Base-by-base conservation (phyloP, 2,113 vertebrate species). In the Caranx melampygus region DNA sequence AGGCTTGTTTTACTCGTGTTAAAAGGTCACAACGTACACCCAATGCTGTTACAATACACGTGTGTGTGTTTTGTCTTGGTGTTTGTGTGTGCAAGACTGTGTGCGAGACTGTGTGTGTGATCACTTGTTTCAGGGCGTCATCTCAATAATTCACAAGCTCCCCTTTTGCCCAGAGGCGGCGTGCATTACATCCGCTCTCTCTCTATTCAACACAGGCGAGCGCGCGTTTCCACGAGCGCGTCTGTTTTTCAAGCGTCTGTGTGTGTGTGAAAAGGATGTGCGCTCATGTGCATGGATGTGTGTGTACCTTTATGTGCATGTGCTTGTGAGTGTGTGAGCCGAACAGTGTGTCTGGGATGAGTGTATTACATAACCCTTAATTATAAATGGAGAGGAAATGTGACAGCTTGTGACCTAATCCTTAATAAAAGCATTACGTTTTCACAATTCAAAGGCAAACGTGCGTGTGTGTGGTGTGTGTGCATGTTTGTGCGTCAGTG, bases 391-490 rank as follows among this genome's bases (percentile, higher is more conserved):
- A 64, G 79, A 91, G 79, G 80, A 90, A 91, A 93, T 90, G 86
- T 89, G 91, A 90, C 92, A 91, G 91, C 81, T 91, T 87, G 87
- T 90, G 90, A 91, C 90, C 88, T 91, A 88, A 93, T 91, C 91
- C 86, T 79, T 79, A 88, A 90, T 84, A 82, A 61, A 86, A 81
- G 82, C 55, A 77, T 87, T 86, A 85, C 84, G 86, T 84, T 91
- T 91, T 83, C 72, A 89, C 84, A 86, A 83, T 84, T 90, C 75
- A 64, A 76, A 86, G 75, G 68, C 60, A 75, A 72, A 62, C 45
- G 65, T 74, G 81, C 20, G 11, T 26, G 63, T 57, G 59, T 9
- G 52, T 4, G 47, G 65, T 74, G 81, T n/a, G 11, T 34, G 63
- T 57, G 59, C 5, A 47, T 4, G 47, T 44, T 68, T 26, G 66